A percentile compares a stretch with the other conserved stretches of the same genome.
These are phyloP conservation scores for Drosophila tripunctata DNA, from an alignment of 2,888 invertebrate genomes.

Conservation along the genomic window DNA sequence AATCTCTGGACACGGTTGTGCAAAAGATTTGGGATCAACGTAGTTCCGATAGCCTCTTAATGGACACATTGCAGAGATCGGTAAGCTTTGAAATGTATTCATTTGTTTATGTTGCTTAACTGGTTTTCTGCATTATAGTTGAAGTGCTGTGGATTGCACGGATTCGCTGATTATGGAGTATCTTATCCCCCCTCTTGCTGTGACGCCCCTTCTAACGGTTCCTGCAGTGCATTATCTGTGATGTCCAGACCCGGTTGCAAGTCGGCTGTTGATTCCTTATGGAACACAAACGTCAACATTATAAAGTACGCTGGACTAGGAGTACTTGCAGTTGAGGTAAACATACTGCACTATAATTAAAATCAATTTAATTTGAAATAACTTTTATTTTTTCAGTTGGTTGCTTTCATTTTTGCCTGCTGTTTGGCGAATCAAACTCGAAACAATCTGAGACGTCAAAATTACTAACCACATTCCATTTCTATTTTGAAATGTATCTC, in stretches of 20 bases:
- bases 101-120: not conserved
- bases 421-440: slow-evolving; percentile 94
- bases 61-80: slow-evolving; percentile 76
- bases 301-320: slow-evolving; percentile 89
- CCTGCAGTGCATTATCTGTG: slow-evolving; percentile 55
- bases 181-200: slow-evolving; percentile 79
- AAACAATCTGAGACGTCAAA: slow-evolving; percentile 90
- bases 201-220: slow-evolving; percentile 64
- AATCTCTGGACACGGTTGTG: slow-evolving; percentile 85
- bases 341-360: not conserved
- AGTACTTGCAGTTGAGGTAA: slow-evolving; percentile 89
- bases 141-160: slow-evolving; percentile 80
- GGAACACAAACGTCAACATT: slow-evolving; percentile 82
- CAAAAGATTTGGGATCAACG: slow-evolving; percentile 83
- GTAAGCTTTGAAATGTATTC: slow-evolving; percentile 57
- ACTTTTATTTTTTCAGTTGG: slow-evolving; percentile 84
- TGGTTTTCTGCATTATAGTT: slow-evolving; percentile 47
- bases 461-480: slow-evolving; percentile 84
- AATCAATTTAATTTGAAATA: not conserved
- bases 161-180: slow-evolving; percentile 66
- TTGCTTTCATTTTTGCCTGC: slow-evolving; percentile 93
- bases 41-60: slow-evolving; percentile 53
- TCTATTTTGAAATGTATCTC: slow-evolving; percentile 17
- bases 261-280: slow-evolving; percentile 82
- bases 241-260: slow-evolving; percentile 69